Evolutionary conservation across 1,140 invertebrate species (phyloP), one percentile per base, ranked within the genome.

Genomic region (Ostrea edulis): DNA sequence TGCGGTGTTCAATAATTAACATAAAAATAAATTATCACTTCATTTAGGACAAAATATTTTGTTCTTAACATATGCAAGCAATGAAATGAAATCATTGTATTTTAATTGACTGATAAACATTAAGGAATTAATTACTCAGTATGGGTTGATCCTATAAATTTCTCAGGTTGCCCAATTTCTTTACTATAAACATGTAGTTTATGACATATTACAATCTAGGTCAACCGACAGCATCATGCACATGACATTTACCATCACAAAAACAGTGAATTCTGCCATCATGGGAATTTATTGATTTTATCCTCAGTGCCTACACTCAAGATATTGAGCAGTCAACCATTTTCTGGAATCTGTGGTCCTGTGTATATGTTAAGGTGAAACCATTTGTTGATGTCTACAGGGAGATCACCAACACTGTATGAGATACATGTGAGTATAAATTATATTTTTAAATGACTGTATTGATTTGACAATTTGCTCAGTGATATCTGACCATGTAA

Each of bases 281-380:
- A 22, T 77, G 68, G 68, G 68, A 77, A 77, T 77, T 77, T 77
- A 77, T 77, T 77, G 68, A 77, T 77, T 77, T 77, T 77, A 22
- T 77, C 29, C 68, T 77, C 68, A 77, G 25, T 77, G 68, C 68
- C 25, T 77, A 35, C 29, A 77, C 22, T 77, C 7, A 35, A 77
- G 22, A 77, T 77, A 77, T 77, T 77, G 68, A 77, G 68, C 68
- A 77, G 68, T 77, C 68, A 35, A 77, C 68, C 68, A 77, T 77
- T 77, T 77, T 77, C 68, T 77, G 68, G 68, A 77, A 77, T 77
- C 68, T 77, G 68, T 77, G 29, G 68, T 25, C 14, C 25, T 77
- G 68, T 29, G 12, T 22, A 71, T 22, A 12, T 71, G 68, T 77
- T 77, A 77, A 12, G 25, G 68, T 29, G 25, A 77, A 77, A 25